Conservation (phyloP, 2,797 vertebrate species). For the Trachurus trachurus region DNA sequence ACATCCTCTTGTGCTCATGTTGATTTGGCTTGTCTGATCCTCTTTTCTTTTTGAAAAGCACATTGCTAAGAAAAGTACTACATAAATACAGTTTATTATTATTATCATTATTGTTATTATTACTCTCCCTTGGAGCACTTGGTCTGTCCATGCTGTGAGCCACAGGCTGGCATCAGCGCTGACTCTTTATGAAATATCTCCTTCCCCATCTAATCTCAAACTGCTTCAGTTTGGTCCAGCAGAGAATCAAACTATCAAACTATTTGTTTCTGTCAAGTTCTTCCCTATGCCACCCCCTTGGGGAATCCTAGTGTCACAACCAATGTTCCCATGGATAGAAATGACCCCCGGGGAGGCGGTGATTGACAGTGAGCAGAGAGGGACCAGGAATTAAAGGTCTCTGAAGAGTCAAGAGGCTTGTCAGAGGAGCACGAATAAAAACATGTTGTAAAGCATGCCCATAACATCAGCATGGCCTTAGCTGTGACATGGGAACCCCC, state of each 20-base stretch:
- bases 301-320: slow-evolving; percentile 66
- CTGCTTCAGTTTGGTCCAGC: slow-evolving; percentile 23
- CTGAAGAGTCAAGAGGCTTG: slow-evolving; percentile 72
- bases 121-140: slow-evolving; percentile 11
- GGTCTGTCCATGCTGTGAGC: slow-evolving; percentile 8
- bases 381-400: slow-evolving; percentile 75
- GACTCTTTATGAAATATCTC: slow-evolving; percentile 10
- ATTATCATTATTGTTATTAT: neutral
- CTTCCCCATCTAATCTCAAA: slow-evolving; percentile 18
- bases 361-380: slow-evolving; percentile 79
- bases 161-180: slow-evolving; percentile 1
- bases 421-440: slow-evolving; percentile 69
- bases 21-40: neutral
- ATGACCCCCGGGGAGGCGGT: slow-evolving; percentile 62
- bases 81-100: neutral
- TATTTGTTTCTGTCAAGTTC: slow-evolving; percentile 56
- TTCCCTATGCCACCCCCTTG: slow-evolving; percentile 44
- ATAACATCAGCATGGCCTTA: slow-evolving; percentile 61
- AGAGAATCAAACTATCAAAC: slow-evolving; percentile 30
- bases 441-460: slow-evolving; percentile 70
- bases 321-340: slow-evolving; percentile 81
- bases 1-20: slow-evolving; percentile 50
- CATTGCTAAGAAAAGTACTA: neutral
- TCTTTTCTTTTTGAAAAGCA: neutral
- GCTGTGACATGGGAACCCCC: slow-evolving; percentile 77